These are phyloP conservation scores for Columba livia DNA, from an alignment of 2,113 vertebrate genomes.

Conservation along the genomic window DNA sequence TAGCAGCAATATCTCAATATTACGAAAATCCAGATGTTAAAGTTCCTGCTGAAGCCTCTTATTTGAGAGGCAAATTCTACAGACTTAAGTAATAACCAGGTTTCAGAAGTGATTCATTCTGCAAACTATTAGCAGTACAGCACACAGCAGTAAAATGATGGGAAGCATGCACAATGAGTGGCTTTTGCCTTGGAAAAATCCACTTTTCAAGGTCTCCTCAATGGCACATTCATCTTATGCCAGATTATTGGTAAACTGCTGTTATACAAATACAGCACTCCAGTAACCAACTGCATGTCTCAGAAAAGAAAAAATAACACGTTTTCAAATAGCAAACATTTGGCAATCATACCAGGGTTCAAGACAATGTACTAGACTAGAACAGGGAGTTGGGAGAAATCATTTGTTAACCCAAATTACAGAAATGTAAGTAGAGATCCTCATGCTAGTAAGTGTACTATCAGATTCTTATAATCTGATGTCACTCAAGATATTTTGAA, in stretches of 20 bases:
- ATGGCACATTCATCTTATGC: not conserved
- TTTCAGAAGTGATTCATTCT: not conserved
- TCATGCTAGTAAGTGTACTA: not conserved
- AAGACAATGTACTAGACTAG: not conserved
- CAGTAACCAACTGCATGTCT: not conserved
- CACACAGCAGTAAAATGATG: not conserved
- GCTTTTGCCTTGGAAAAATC: not conserved
- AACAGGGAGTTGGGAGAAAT: not conserved
- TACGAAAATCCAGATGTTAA: not conserved
- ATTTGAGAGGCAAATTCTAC: not conserved
- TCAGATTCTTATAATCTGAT: not conserved
- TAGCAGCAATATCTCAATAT: not conserved
- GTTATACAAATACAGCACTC: not conserved
- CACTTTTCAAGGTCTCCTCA: not conserved
- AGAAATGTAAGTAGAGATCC: not conserved
- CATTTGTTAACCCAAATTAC: not conserved
- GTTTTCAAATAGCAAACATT: not conserved
- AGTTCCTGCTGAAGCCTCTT: not conserved
- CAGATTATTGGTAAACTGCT: not conserved
- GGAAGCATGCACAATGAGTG: not conserved
- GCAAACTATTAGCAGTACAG: not conserved
- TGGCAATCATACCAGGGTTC: not conserved
- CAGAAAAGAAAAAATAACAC: not conserved
- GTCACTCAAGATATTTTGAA: not conserved
- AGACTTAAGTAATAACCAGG: not conserved